phyloP scores from a whole-genome alignment of 1,140 invertebrate species.

The Atta colombica region DNA sequence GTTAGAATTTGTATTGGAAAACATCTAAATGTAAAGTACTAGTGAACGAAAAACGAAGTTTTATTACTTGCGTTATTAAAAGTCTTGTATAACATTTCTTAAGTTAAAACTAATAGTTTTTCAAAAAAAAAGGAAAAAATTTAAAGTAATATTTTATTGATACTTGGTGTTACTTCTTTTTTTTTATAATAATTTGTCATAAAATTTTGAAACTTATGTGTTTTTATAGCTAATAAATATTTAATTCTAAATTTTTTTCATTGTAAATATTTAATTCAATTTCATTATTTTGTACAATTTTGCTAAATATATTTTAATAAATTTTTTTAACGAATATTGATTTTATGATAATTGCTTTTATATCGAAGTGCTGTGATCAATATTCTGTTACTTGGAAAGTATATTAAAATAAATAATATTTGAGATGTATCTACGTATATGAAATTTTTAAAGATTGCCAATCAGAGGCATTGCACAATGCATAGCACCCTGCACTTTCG shows the following conservation, averaged over 20 bases:
- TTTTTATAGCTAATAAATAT: background rate
- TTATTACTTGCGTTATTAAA: background rate
- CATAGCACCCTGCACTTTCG: background rate
- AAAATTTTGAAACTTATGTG: background rate
- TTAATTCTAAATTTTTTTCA: too few species aligned
- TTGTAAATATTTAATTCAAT: background rate
- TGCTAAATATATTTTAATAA: constrained; percentile 1
- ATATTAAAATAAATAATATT: background rate
- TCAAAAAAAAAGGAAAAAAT: background rate
- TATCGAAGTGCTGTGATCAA: background rate
- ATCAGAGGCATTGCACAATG: background rate
- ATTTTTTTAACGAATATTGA: constrained; percentile 2
- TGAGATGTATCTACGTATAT: background rate
- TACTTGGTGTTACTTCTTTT: background rate
- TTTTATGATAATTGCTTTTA: background rate
- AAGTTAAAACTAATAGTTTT: constrained; percentile 15
- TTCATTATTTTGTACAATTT: background rate
- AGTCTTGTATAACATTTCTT: background rate
- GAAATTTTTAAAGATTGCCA: background rate
- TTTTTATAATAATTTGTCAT: background rate
- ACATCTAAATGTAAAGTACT: background rate
- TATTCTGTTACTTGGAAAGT: background rate
- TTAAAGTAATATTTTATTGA: background rate
- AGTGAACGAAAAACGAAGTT: background rate
- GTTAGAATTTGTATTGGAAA: background rate